Conservation (phyloP, 2,113 vertebrate genomes). For the zebrafish (Danio rerio) region GRCz12tu NC_133198.1:12212001-12212500, state of each 20-base stretch:
- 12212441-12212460: neutral
- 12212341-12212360: slow-evolving; percentile 17
- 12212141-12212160: slow-evolving; percentile 22
- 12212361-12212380: neutral
- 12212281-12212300: slow-evolving; percentile 19
- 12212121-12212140: neutral
- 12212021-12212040: slow-evolving; percentile 32
- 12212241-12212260: slow-evolving; percentile 26
- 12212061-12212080: slow-evolving; percentile 6
- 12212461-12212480: neutral
- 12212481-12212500: neutral
- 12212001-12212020: neutral
- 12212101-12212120: neutral
- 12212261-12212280: neutral
- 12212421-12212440: slow-evolving; percentile 1
- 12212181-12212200: slow-evolving; percentile 16
- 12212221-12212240: neutral
- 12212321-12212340: slow-evolving; percentile 20
- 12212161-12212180: slow-evolving; percentile 39
- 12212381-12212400: slow-evolving; percentile 22
- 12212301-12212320: neutral
- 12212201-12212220: slow-evolving; percentile 3
- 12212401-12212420: neutral
- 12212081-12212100: slow-evolving; percentile 25
- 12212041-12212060: slow-evolving; percentile 17